Conservation (phyloP, 2,113 vertebrate genomes). For the Triplophysa tibetana region DNA sequence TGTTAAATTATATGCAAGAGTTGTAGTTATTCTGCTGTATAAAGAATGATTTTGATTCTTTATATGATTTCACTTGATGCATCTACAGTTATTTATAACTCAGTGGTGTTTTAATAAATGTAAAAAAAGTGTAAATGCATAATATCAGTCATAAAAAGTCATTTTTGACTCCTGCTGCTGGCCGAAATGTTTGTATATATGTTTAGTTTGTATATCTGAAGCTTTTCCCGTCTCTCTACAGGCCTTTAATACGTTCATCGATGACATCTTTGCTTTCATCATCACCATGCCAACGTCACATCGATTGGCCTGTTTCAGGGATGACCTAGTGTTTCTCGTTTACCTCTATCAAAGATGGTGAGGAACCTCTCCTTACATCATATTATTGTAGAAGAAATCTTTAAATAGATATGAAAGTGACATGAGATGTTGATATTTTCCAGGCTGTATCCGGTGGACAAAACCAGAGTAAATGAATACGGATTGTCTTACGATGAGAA, state of each 20-base stretch:
- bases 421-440: not conserved
- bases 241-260: slow-evolving; percentile 99
- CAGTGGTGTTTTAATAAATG: too few relatives aligned
- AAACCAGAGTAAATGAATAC: slow-evolving; percentile 93
- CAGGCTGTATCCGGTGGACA: slow-evolving; percentile 99
- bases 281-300: slow-evolving; percentile 99
- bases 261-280: slow-evolving; percentile 97
- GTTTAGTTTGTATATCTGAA: not conserved
- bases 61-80: too few relatives aligned
- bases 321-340: slow-evolving; percentile 94
- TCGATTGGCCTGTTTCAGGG: slow-evolving; percentile 95
- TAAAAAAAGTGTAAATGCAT: too few relatives aligned
- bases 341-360: slow-evolving; percentile 99
- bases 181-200: not conserved
- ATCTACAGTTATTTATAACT: too few relatives aligned
- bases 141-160: not conserved
- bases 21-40: too few relatives aligned
- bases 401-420: too few relatives aligned
- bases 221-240: slow-evolving; percentile 57
- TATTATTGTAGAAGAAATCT: not conserved
- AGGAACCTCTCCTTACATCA: not conserved
- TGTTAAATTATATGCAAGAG: too few relatives aligned
- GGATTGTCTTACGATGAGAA: slow-evolving; percentile 91
- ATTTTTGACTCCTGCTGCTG: not conserved
- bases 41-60: too few relatives aligned